Evolutionary conservation across 1,140 invertebrate species (phyloP).

Genomic region (Apolygus lucorum): DNA sequence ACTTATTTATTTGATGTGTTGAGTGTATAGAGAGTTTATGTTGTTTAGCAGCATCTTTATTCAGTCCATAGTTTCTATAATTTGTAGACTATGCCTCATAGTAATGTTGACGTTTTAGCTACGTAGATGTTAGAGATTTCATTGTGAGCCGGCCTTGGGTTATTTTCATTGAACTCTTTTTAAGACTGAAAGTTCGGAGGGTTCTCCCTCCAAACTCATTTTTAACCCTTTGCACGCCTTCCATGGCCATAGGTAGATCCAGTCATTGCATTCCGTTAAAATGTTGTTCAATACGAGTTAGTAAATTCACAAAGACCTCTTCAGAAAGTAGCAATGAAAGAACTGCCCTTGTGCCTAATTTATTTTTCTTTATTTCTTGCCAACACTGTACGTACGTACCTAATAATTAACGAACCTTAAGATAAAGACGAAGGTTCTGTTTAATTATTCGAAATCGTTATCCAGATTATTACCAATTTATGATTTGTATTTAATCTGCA

Average conservation of each 20-base stretch:
- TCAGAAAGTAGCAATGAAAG: neutral
- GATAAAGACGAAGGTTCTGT: neutral
- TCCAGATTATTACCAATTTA: neutral
- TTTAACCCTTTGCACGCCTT: neutral
- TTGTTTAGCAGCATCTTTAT: neutral
- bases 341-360: slow-evolving; percentile 7
- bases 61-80: neutral
- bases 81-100: neutral
- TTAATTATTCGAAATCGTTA: neutral
- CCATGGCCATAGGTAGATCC: neutral
- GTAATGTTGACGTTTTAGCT: neutral
- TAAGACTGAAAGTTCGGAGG: slow-evolving; percentile 12
- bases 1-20: slow-evolving; percentile 4
- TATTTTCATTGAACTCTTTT: slow-evolving; percentile 1
- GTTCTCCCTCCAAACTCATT: neutral
- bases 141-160: slow-evolving; percentile 14
- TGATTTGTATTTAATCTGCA: neutral
- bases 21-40: slow-evolving; percentile 5
- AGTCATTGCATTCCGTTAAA: slow-evolving; percentile 1
- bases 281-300: neutral
- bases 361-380: neutral
- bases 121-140: neutral
- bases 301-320: neutral
- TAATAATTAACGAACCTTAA: neutral
- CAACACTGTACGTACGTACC: neutral